phyloP scores from a whole-genome alignment of 2,113 vertebrate genomes.

The Lepus europaeus region DNA sequence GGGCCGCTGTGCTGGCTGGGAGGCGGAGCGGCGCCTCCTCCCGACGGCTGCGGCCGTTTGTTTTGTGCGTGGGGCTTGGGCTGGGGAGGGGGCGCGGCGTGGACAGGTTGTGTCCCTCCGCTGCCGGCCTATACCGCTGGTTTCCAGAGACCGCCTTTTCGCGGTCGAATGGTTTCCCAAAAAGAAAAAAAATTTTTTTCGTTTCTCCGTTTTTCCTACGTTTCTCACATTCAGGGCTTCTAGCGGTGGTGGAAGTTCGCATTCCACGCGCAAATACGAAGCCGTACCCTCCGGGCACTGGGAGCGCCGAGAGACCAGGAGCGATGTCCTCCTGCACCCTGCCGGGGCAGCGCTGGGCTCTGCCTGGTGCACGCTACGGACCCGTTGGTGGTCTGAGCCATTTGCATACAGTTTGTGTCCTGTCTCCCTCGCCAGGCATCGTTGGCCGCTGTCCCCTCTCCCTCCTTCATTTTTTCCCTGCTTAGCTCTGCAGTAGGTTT shows the following conservation, averaged over 20 bases:
- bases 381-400: not conserved
- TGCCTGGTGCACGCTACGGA: not conserved
- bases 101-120: not conserved
- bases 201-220: not conserved
- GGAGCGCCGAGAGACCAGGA: not conserved
- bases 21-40: fast-evolving
- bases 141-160: not conserved
- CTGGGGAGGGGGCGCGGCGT: no score
- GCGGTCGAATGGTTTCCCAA: not conserved
- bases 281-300: not conserved
- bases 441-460: not conserved
- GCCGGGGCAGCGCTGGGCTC: not conserved
- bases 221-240: not conserved
- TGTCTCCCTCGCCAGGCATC: not conserved
- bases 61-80: slow-evolving; percentile 49
- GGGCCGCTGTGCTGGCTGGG: fast-evolving
- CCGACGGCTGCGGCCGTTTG: not conserved
- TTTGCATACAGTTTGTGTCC: not conserved
- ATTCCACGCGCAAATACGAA: not conserved
- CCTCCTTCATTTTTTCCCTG: not conserved
- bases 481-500: not conserved
- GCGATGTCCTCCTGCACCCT: not conserved
- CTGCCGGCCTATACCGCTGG: not conserved
- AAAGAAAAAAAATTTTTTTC: not conserved
- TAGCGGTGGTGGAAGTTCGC: not conserved